A percentile compares a stretch with the other conserved stretches of the same genome.
phyloP scores from a whole-genome alignment of 2,113 vertebrate species.

The Chunga burmeisteri region DNA sequence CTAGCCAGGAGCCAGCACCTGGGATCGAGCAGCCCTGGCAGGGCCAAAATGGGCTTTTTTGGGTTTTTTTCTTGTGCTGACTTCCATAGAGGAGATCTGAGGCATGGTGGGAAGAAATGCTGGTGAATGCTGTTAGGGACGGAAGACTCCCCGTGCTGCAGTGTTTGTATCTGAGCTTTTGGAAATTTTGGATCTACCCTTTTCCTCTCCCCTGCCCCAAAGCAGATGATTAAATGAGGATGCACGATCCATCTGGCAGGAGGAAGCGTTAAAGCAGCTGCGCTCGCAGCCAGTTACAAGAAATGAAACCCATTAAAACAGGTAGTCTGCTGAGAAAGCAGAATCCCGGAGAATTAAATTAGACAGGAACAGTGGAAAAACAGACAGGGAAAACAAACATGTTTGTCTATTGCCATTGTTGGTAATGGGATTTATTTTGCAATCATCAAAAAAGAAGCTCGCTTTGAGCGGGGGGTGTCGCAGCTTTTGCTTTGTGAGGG shows the following conservation, averaged over 20 bases:
- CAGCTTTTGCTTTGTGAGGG: neutral
- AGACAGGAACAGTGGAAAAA: constrained; percentile 24
- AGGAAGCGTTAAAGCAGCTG: constrained; percentile 50
- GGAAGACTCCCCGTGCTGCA: accelerated
- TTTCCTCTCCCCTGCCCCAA: neutral
- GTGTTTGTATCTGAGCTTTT: neutral
- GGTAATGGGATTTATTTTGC: constrained; percentile 27
- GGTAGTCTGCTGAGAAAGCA: constrained; percentile 67
- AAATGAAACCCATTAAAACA: constrained; percentile 42
- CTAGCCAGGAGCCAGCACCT: neutral
- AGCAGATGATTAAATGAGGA: constrained; percentile 49
- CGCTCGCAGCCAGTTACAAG: constrained; percentile 40
- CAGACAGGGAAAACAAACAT: constrained; percentile 52
- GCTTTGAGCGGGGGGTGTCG: neutral
- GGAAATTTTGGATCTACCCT: neutral
- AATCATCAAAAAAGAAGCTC: neutral
- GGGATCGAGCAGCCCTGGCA: neutral
- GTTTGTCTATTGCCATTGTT: neutral
- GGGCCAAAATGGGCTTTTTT: neutral
- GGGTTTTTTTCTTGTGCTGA: neutral
- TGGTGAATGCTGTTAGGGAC: neutral
- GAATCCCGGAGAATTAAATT: constrained; percentile 33
- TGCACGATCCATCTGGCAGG: neutral
- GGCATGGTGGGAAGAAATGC: neutral
- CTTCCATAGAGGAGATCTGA: neutral